Conservation (phyloP, 2,113 vertebrate species). For the Petaurus breviceps region DNA sequence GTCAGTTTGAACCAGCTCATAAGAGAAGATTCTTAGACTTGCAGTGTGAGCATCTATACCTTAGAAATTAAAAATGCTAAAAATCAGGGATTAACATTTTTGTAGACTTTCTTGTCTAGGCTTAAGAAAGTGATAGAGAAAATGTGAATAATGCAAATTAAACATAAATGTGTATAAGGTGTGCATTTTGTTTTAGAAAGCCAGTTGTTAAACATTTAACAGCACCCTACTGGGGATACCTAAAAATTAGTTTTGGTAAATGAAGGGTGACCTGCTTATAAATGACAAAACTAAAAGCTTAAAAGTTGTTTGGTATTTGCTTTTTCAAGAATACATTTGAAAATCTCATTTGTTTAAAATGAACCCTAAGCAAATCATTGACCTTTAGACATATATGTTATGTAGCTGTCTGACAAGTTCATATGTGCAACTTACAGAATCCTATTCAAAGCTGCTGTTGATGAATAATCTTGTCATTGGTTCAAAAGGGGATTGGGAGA, state of each 20-base stretch:
- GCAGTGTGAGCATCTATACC: neutral
- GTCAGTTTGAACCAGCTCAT: neutral
- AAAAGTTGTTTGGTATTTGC: neutral
- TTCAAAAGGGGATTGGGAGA: neutral
- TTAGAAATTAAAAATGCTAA: neutral
- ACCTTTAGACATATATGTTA: neutral
- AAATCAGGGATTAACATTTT: neutral
- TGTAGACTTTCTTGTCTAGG: neutral
- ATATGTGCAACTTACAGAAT: neutral
- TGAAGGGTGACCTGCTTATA: neutral
- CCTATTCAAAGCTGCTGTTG: neutral
- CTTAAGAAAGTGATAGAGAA: neutral
- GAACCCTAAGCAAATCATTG: neutral
- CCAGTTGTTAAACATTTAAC: neutral
- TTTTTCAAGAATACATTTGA: constrained; percentile 16
- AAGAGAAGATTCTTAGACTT: neutral
- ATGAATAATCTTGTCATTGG: neutral
- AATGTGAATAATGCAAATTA: neutral
- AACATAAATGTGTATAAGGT: neutral
- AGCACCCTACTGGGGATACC: neutral
- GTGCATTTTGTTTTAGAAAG: neutral
- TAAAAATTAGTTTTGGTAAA: neutral
- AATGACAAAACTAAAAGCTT: neutral
- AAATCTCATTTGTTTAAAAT: neutral
- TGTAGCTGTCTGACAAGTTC: neutral